A percentile compares a stretch with the other conserved stretches of the same genome.
These are phyloP conservation scores for Ceratina australensis DNA, from an alignment of 1,140 invertebrate genomes.

Conservation along the genomic window DNA sequence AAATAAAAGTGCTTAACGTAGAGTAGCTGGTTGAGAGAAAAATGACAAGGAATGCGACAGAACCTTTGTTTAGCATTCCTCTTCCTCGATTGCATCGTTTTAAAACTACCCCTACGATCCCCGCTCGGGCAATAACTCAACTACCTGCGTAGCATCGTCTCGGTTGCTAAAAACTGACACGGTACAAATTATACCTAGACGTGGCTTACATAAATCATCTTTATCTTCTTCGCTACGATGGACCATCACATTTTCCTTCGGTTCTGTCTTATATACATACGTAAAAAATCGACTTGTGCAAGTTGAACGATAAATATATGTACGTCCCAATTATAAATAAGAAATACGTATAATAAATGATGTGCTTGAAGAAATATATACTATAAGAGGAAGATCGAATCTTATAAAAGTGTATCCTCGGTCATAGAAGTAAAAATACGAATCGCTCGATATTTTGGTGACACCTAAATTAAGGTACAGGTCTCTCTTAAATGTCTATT, in stretches of 20 bases:
- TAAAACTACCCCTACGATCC: conserved; percentile 50
- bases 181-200: conserved; percentile 75
- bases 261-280: background rate
- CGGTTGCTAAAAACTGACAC: conserved; percentile 72
- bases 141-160: conserved; percentile 47
- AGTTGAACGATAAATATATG: background rate
- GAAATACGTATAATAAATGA: too few species aligned
- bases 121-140: conserved; percentile 70
- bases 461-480: too few species aligned
- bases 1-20: too few species aligned
- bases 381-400: too few species aligned
- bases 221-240: conserved; percentile 33
- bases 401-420: too few species aligned
- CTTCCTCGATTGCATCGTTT: conserved; percentile 32
- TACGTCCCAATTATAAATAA: background rate
- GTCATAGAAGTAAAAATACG: too few species aligned
- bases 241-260: conserved; percentile 3
- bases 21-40: background rate
- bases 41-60: background rate
- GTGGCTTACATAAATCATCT: conserved; percentile 74
- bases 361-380: too few species aligned
- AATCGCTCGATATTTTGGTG: too few species aligned
- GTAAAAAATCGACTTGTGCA: background rate
- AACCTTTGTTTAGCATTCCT: background rate
- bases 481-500: too few species aligned